Conservation (phyloP, 2,888 invertebrate species). For the Noctua janthe region DNA sequence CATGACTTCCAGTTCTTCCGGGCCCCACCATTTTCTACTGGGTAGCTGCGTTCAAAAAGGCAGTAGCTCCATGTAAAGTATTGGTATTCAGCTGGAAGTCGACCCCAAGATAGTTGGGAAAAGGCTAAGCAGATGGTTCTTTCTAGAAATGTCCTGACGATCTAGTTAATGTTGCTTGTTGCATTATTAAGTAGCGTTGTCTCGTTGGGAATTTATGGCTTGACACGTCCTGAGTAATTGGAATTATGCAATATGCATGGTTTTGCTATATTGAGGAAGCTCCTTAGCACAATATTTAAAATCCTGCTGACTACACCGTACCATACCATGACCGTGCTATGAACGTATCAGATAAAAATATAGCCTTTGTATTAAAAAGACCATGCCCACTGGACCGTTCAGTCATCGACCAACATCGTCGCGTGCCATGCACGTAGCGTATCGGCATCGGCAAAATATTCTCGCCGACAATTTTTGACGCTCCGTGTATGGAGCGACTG, state of each 20-base stretch:
- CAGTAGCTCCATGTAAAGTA: not conserved
- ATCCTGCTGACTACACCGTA: not conserved
- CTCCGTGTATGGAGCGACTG: too few species aligned
- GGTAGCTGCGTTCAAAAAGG: not conserved
- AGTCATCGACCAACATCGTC: too few species aligned
- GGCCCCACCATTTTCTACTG: not conserved
- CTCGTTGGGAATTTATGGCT: not conserved
- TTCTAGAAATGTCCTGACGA: not conserved
- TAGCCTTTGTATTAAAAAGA: too few species aligned
- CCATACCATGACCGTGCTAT: not conserved
- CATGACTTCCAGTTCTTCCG: too few species aligned
- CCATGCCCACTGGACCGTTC: too few species aligned
- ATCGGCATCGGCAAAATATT: too few species aligned
- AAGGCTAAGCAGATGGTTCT: not conserved
- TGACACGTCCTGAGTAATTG: not conserved
- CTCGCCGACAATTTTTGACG: too few species aligned
- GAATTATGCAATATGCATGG: slow-evolving; percentile 10
- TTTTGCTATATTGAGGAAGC: not conserved
- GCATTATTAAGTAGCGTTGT: slow-evolving; percentile 3
- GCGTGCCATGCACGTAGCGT: too few species aligned
- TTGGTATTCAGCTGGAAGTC: not conserved
- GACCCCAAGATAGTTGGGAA: not conserved
- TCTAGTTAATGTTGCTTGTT: not conserved
- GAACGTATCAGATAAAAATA: too few species aligned
- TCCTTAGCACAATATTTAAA: not conserved